Base-by-base conservation (phyloP, 2,888 invertebrate species). In the Nasonia oneida region DNA sequence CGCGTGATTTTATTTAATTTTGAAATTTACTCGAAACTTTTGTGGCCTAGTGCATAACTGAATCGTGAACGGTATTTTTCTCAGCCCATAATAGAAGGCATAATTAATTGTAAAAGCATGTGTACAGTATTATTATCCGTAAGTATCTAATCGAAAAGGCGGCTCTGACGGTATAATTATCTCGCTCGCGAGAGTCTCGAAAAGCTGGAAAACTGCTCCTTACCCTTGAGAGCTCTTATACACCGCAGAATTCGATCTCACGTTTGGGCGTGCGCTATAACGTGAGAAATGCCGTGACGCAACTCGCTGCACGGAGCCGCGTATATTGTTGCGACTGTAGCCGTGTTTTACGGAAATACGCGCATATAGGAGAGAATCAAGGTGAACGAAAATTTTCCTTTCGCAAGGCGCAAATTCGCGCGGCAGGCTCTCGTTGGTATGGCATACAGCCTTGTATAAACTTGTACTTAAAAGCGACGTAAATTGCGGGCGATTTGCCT, bases 211-310 rank as follows among this genome's bases (percentile, higher is more conserved):
- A 67, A 67, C 29, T 14, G 67, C 14, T 67, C 39, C 47, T 74
- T 74, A 75, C 75, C 75, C 75, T 75, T 75, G 75, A 75, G 75
- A 75, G 75, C 42, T 61, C 57, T 23, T 61, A 29, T 29, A 53
- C 53, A n/a, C 18, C 14, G 73, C n/a, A 39, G 42, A 50, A 12
- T 33, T 29, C 53, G 29, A 53, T 23, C n/a, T 47, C 23, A 23
- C 74, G 74, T 75, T 33, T 18, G 47, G 15, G 61, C 76, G 76
- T n/a, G 15, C 75, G 76, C 18, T 61, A 18, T 23, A 78, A 78
- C 77, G 77, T 78, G 77, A 64, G 77, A 78, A 78, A 78, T 37
- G 39, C 12, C 37, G 77, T 78, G 61, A 23, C 77, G 77, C 47
- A 78, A 78, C 23, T 37, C 15, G 23, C 2, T 14, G 50, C 23